These are phyloP conservation scores for Sarcophaga rosellei DNA, from an alignment of 2,888 invertebrate species.

Conservation along the genomic window DNA sequence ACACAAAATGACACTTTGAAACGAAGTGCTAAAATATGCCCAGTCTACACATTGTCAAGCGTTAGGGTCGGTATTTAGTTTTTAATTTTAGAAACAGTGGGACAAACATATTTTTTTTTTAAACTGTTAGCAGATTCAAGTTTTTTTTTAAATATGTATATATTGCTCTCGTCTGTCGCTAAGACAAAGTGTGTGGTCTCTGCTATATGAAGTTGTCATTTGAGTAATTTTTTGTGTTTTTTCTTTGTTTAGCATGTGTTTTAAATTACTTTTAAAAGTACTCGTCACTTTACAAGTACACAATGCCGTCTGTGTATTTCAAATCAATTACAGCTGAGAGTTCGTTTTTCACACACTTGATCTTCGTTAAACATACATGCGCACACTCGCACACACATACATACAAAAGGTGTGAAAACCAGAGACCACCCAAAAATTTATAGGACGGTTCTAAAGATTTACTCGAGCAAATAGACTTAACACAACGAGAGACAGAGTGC, in stretches of 20 bases:
- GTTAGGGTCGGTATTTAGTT: not conserved
- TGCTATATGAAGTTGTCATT: conserved; percentile 1
- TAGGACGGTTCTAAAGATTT: no score
- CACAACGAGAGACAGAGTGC: no score
- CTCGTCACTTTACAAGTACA: not conserved
- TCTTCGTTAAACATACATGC: no score
- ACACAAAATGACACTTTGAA: conserved; percentile 39
- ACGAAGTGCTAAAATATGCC: conserved; percentile 57
- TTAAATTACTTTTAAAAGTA: conserved; percentile 19
- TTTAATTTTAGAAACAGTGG: conserved; percentile 26
- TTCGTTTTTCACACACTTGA: no score
- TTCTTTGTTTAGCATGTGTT: conserved; percentile 34
- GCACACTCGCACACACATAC: no score
- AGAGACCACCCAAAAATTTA: conserved; percentile 60
- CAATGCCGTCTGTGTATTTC: conserved; percentile 34
- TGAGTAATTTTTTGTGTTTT: conserved; percentile 36
- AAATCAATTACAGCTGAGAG: conserved; percentile 56
- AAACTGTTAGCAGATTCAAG: no score
- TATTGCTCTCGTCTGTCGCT: no score
- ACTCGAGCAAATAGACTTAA: no score
- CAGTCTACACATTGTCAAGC: not conserved
- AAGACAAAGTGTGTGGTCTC: conserved; percentile 48
- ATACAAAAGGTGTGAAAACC: conserved; percentile 60
- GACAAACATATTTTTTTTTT: not conserved
- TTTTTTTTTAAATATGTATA: no score